Evolutionary conservation across 2,113 vertebrate species (phyloP).

Genomic region (Nothobranchius furzeri): DNA sequence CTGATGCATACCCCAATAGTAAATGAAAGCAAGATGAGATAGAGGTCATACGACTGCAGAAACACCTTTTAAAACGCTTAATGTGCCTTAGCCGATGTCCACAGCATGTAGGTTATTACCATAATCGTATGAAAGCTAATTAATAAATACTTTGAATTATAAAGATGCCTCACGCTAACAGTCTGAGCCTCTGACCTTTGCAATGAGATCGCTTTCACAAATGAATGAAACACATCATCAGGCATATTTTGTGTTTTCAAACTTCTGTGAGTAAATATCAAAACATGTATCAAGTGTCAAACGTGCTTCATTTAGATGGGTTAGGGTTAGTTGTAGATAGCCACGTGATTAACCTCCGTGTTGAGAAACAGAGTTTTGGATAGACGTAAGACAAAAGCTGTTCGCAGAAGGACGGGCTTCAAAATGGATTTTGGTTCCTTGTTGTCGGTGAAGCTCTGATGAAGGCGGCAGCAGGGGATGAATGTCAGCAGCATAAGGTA

Average conservation of each 20-base stretch:
- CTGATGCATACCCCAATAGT: constrained; percentile 70
- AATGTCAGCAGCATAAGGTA: no score
- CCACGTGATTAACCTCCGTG: no score
- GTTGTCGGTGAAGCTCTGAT: no score
- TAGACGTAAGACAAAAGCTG: no score
- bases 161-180: constrained; percentile 71
- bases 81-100: constrained; percentile 85
- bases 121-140: constrained; percentile 84
- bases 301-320: no score
- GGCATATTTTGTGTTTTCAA: constrained; percentile 13
- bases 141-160: constrained; percentile 90
- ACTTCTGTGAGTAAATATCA: no score
- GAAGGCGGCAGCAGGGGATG: no score
- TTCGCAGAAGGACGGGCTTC: no score
- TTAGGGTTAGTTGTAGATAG: no score
- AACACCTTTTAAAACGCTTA: constrained; percentile 87
- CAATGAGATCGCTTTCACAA: constrained; percentile 49
- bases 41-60: constrained; percentile 78
- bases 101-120: constrained; percentile 82
- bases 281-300: no score
- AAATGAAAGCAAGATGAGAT: constrained; percentile 76
- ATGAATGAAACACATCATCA: constrained; percentile 39
- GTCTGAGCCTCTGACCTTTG: constrained; percentile 87
- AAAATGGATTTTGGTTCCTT: no score
- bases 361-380: no score